These are phyloP conservation scores for Falco columbarius DNA, from an alignment of 2,797 vertebrate species.

Conservation along the genomic window DNA sequence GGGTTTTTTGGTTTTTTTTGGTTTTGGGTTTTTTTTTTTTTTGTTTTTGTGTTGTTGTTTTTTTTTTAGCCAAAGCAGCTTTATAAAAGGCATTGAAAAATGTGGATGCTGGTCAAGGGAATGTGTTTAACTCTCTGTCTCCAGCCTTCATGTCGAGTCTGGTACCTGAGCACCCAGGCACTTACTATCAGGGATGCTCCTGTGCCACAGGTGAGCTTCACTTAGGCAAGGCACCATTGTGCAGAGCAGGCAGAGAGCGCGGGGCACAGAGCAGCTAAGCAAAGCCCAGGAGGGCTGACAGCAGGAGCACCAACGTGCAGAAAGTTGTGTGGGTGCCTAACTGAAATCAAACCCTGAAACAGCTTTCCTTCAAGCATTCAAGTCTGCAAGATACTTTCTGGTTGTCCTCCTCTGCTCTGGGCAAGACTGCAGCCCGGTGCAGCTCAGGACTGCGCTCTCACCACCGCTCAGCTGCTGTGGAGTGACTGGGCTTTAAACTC, in stretches of 20 bases:
- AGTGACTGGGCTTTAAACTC: neutral
- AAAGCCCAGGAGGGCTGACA: neutral
- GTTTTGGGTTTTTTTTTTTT: neutral
- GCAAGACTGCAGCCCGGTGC: rapidly evolving
- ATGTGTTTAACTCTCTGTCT: neutral
- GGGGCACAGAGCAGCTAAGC: neutral
- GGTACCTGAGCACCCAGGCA: neutral
- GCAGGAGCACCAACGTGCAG: neutral
- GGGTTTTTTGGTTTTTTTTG: neutral
- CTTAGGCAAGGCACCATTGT: neutral
- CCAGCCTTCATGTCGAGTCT: neutral
- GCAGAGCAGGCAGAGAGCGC: neutral
- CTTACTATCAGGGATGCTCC: neutral
- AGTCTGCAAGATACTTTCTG: neutral
- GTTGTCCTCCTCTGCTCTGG: neutral
- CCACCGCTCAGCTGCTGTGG: neutral
- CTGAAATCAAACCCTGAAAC: neutral
- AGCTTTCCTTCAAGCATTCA: neutral
- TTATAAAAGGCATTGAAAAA: constrained; percentile 1
- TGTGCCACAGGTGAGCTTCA: neutral
- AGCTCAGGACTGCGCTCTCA: neutral
- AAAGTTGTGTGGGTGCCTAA: neutral
- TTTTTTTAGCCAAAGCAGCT: neutral
- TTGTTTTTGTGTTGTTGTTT: neutral
- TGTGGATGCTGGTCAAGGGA: neutral